Evolutionary conservation across 2,888 invertebrate species (phyloP), one percentile per base, ranked within the genome.

Genomic region (Strigamia crassipes): DNA sequence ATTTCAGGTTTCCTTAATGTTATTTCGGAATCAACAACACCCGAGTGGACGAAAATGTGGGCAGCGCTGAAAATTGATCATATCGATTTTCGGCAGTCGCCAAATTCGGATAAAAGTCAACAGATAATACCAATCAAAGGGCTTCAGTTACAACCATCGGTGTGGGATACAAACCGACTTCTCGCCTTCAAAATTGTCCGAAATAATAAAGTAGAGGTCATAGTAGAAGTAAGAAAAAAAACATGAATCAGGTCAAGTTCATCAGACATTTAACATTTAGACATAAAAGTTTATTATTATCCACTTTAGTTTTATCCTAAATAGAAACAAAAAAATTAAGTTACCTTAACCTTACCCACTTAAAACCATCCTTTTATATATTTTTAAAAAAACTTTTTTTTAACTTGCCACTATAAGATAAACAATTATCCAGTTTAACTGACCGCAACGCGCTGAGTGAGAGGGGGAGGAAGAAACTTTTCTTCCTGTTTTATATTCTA

Each of bases 141-240:
- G 4, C 31, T 82, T 21, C 82, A 82, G 13, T 21, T 83, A 4
- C 81, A 82, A 23, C 83, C 83, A 15, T 82, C 82, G 27, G 83
- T 61, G 21, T 81, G 78, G 66, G 83, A 83, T 18, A 83, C 83
- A 4, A 82, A 82, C 12, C 79, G 82, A 18, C 61, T 83, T 21
- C 46, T 83, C 23, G 83, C 83, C 10, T 82, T 83, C 66, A 82
- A 83, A 77, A 10, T 83, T 15, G 78, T 83, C 18, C 38, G 81
- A 21, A 77, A 82, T n/a, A 81, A 80, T 18, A 77, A 83, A 81
- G 27, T 79, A 13, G 31, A 81, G 8, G 38, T 82, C 34, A 61
- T 82, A 34, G 38, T 83, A 21, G 83, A 83, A 80, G 83, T 83
- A 82, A 81, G 77, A 23, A 21, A 61, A 61, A 80, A 27, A 77